These are phyloP conservation scores for Plutella xylostella DNA, from an alignment of 2,888 invertebrate species.

Conservation along the genomic window DNA sequence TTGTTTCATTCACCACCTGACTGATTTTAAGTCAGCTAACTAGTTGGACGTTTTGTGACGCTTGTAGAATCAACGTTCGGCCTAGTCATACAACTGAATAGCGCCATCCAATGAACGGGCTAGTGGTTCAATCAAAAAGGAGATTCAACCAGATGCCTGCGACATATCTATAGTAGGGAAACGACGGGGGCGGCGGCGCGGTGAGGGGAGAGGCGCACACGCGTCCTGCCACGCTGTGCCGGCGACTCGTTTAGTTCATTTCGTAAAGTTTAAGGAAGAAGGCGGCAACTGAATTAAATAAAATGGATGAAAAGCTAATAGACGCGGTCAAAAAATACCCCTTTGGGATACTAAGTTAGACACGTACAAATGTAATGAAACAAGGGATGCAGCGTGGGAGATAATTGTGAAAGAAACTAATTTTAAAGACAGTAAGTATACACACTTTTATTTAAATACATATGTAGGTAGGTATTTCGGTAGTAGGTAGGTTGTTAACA, in stretches of 20 bases:
- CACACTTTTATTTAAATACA: neutral
- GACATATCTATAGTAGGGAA: neutral
- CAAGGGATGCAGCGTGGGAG: neutral
- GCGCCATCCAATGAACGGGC: no score
- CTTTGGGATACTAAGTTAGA: neutral
- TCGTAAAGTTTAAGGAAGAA: neutral
- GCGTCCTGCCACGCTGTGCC: neutral
- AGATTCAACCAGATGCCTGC: neutral
- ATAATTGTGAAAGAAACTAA: neutral
- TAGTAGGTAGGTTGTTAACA: neutral
- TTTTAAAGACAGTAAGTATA: neutral
- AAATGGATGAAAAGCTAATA: neutral
- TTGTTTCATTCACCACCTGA: no score
- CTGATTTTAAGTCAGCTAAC: no score
- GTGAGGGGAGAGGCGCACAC: neutral
- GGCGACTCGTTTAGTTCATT: neutral
- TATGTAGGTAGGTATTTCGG: conserved; percentile 1
- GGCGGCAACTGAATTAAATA: neutral
- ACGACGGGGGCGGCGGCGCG: neutral
- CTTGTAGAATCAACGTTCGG: no score
- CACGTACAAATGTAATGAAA: neutral
- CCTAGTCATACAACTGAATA: no score
- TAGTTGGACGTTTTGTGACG: no score
- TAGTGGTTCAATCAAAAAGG: no score
- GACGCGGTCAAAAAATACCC: neutral